Evolutionary conservation across 2,797 vertebrate species (phyloP).

Genomic region (Schizopygopsis pylzovi): DNA sequence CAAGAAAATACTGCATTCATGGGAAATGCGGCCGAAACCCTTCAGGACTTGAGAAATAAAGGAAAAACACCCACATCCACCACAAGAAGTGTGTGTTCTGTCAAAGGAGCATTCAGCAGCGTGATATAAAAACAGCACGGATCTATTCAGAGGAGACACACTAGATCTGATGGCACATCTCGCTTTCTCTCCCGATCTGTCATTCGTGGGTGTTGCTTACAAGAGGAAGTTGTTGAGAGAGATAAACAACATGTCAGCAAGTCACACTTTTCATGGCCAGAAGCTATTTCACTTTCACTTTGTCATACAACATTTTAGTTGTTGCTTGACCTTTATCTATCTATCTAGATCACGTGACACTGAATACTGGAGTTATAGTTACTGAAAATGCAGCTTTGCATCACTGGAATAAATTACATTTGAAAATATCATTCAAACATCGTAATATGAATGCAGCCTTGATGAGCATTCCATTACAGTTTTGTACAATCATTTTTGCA

Average conservation of each 20-base stretch:
- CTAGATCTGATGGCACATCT: slow-evolving; percentile 10
- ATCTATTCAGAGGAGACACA: slow-evolving; percentile 31
- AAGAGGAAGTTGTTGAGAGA: slow-evolving; percentile 25
- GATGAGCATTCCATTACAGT: background rate
- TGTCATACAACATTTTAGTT: slow-evolving; percentile 15
- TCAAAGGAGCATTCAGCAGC: slow-evolving; percentile 9
- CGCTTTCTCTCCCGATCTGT: slow-evolving; percentile 19
- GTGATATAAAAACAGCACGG: background rate
- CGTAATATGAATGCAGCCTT: no score
- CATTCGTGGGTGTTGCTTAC: slow-evolving; percentile 34
- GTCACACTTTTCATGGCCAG: slow-evolving; percentile 18
- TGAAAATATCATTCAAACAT: background rate
- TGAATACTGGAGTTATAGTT: background rate
- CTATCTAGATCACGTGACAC: background rate
- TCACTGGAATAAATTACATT: background rate
- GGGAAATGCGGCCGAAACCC: background rate
- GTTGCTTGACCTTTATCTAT: slow-evolving; percentile 6
- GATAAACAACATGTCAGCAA: slow-evolving; percentile 18
- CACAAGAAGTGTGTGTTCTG: slow-evolving; percentile 10
- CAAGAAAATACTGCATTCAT: slow-evolving; percentile 3
- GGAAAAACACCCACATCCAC: slow-evolving; percentile 26
- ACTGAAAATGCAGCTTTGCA: background rate
- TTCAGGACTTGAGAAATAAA: background rate
- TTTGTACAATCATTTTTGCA: no score
- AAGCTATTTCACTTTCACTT: slow-evolving; percentile 17